Evolutionary conservation across 2,888 invertebrate genomes (phyloP), one percentile per base, ranked within the genome.

Genomic region (Dryobotodes eremita): DNA sequence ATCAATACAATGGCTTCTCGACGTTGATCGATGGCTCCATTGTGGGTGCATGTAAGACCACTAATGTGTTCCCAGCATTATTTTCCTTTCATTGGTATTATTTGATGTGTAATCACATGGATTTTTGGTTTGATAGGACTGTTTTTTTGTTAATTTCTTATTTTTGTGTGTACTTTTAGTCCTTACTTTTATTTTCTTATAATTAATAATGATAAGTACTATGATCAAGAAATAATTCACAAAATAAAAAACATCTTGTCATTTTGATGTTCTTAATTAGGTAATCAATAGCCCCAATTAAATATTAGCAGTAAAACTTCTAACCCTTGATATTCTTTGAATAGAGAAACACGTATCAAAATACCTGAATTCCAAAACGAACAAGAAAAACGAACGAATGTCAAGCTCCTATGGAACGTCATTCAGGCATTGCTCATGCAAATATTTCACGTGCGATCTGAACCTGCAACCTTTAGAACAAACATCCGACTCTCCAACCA

Each of bases 1-100:
- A 82, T 80, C 86, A 74, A 86, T 88, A 91, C 91, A 91, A 91
- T 89, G 79, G 90, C 84, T 79, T 85, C 71, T 77, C 79, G 90
- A 91, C 91, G 80, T 86, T 91, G 91, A 91, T 89, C 84, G 90
- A 91, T 91, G 83, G 84, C 80, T 70, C 79, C 82, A 73, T 75
- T 83, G 85, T 79, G 86, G 79, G 80, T 83, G 85, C 87, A 86
- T 80, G 77, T 75, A 79, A 75, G 69, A 61, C 72, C 55, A 74
- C 82, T 82, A 85, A 79, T 86, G 84, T 82, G 84, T 84, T 77
- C 57, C 78, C 36, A 74, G 79, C 36, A 79, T 77, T 83, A 82
- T 82, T 71, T 70, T 64, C 36, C 62, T 68, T 82, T 78, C 72
- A 72, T 84, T 84, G 61, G 50, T 71, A 73, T 64, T 77, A 84